A percentile compares a stretch with the other conserved stretches of the same genome.
Conservation (phyloP, 2,797 vertebrate genomes). For the Lindbergichthys nudifrons region DNA sequence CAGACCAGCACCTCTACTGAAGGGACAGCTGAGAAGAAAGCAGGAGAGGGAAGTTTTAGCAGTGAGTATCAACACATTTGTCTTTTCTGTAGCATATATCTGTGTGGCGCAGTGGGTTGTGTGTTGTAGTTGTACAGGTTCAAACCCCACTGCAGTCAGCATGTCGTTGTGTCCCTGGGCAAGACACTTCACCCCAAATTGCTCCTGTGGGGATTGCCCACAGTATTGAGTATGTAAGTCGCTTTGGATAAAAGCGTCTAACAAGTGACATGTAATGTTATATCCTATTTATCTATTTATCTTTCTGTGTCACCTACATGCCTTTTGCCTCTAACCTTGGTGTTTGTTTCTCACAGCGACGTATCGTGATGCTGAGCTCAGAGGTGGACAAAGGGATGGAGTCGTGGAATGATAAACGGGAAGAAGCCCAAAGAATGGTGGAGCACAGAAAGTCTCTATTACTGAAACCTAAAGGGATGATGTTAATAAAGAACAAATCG, state of each 20-base stretch:
- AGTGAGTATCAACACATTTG: conserved; percentile 75
- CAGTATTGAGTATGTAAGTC: too few relatives aligned
- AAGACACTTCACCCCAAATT: too few relatives aligned
- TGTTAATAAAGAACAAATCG: conserved; percentile 67
- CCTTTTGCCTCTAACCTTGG: background rate
- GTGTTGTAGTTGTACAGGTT: too few relatives aligned
- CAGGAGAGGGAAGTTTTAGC: conserved; percentile 83
- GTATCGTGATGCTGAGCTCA: conserved; percentile 80
- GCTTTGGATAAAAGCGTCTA: too few relatives aligned
- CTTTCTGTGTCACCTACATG: background rate
- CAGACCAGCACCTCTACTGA: conserved; percentile 86
- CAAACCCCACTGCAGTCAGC: too few relatives aligned
- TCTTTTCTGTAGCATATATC: background rate
- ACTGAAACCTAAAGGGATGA: conserved; percentile 83
- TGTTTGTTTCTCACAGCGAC: conserved; percentile 66
- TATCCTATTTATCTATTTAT: too few relatives aligned
- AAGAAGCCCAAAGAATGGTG: conserved; percentile 57
- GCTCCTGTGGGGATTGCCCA: too few relatives aligned
- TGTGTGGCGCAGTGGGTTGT: too few relatives aligned
- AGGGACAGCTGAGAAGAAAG: conserved; percentile 85
- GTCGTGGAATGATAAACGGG: conserved; percentile 61
- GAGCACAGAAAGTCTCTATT: conserved; percentile 75
- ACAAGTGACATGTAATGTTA: too few relatives aligned
- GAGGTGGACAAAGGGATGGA: conserved; percentile 83
- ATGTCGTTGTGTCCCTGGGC: too few relatives aligned